Evolutionary conservation across 2,113 vertebrate genomes (phyloP).

Genomic region (Narcine bancroftii): DNA sequence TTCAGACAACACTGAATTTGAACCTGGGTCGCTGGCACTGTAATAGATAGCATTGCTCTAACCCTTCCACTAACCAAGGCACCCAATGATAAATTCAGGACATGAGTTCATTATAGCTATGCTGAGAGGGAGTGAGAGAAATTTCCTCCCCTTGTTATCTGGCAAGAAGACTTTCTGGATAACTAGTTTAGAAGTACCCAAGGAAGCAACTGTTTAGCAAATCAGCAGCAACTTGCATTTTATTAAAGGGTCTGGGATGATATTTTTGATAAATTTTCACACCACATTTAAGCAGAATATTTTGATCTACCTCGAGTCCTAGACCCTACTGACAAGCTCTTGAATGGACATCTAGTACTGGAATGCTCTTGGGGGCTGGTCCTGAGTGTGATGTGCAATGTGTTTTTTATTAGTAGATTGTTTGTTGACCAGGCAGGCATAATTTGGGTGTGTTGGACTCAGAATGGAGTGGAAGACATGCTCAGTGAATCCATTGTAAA

Average conservation of each 20-base stretch:
- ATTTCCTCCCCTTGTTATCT: not conserved
- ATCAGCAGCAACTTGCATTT: not conserved
- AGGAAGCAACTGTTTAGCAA: not conserved
- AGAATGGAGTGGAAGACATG: not conserved
- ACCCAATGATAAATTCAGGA: too few relatives aligned
- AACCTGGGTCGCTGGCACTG: too few relatives aligned
- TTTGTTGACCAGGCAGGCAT: not conserved
- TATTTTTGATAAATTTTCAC: not conserved
- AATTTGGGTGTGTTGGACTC: not conserved
- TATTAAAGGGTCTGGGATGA: not conserved
- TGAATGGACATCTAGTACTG: not conserved
- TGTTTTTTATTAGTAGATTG: not conserved
- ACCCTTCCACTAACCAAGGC: too few relatives aligned
- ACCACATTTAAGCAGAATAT: not conserved
- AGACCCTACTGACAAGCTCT: not conserved
- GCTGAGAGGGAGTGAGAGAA: not conserved
- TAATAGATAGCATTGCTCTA: too few relatives aligned
- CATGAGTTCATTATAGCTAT: not conserved
- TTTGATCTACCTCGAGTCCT: not conserved
- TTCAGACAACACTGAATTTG: too few relatives aligned
- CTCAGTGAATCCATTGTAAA: too few relatives aligned
- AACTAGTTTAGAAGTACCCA: not conserved
- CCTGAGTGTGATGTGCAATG: not conserved
- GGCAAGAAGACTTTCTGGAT: not conserved
- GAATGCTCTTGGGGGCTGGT: not conserved